Conservation (phyloP, 2,113 vertebrate species). For the Blennius ocellaris region DNA sequence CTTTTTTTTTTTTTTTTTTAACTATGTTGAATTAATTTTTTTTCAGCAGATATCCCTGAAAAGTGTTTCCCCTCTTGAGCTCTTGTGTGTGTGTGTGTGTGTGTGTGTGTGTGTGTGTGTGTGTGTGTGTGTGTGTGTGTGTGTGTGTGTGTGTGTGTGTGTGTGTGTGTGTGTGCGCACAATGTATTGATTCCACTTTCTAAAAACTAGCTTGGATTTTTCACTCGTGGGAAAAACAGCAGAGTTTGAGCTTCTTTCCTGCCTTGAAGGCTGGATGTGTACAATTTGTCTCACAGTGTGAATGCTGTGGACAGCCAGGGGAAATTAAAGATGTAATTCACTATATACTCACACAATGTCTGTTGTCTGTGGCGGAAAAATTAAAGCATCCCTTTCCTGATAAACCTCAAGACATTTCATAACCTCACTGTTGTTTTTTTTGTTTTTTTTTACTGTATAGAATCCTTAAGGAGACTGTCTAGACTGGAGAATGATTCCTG, state of each 20-base stretch:
- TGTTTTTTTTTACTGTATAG: constrained; percentile 22
- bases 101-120: background rate
- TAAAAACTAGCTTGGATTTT: constrained; percentile 50
- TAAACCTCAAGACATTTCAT: constrained; percentile 14
- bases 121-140: constrained; percentile 1
- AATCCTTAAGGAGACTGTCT: constrained; percentile 2
- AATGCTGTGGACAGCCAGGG: constrained; percentile 12
- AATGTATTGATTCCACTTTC: constrained; percentile 50
- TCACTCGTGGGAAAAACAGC: constrained; percentile 23
- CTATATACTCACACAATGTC: background rate
- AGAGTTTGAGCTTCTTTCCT: constrained; percentile 1
- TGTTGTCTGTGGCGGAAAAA: constrained; percentile 2
- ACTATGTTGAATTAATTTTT: too few species aligned
- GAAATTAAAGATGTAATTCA: constrained; percentile 59
- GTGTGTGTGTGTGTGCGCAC: background rate
- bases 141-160: constrained; percentile 3
- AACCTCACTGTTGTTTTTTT: constrained; percentile 13
- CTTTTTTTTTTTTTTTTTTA: too few species aligned
- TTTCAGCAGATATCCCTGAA: too few species aligned
- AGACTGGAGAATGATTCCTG: constrained; percentile 15
- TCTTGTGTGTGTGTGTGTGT: too few species aligned
- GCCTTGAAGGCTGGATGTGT: constrained; percentile 40
- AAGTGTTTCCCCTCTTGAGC: too few species aligned
- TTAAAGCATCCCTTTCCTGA: constrained; percentile 13
- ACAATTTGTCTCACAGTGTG: constrained; percentile 20